These are phyloP conservation scores for Neosalanx taihuensis DNA, from an alignment of 2,797 vertebrate genomes.

Conservation along the genomic window DNA sequence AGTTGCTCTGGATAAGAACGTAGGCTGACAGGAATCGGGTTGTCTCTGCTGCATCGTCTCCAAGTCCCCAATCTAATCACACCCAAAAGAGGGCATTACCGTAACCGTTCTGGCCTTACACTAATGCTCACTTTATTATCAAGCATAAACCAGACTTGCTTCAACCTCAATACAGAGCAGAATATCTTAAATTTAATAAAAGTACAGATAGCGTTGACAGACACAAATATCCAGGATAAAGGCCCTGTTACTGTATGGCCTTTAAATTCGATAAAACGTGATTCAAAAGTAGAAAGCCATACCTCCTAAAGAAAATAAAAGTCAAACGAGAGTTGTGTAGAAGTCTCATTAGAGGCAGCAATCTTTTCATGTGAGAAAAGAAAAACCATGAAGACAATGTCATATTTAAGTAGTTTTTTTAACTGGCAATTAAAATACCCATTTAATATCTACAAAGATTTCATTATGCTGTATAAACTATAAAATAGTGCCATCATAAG, in stretches of 20 bases:
- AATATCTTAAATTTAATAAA: background rate
- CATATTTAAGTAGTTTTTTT: background rate
- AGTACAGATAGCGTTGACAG: background rate
- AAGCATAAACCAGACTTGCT: background rate
- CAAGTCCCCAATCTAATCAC: conserved; percentile 56
- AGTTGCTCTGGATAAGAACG: too few relatives aligned
- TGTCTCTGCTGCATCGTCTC: conserved; percentile 14
- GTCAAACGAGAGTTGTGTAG: background rate
- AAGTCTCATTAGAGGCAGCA: background rate
- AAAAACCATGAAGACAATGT: background rate
- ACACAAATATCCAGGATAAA: conserved; percentile 17
- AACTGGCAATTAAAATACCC: too few relatives aligned
- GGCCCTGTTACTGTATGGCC: conserved; percentile 9
- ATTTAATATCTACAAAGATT: too few relatives aligned
- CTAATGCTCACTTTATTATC: conserved; percentile 32
- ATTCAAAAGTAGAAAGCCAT: too few relatives aligned
- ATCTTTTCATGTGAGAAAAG: background rate
- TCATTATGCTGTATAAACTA: too few relatives aligned
- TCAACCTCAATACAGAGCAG: background rate
- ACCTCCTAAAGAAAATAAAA: background rate
- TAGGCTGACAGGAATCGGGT: background rate
- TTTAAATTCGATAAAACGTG: too few relatives aligned
- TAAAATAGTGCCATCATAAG: too few relatives aligned
- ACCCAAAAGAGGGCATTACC: conserved; percentile 48
- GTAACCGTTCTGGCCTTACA: conserved; percentile 8